Evolutionary conservation across 2,888 invertebrate genomes (phyloP).

Genomic region (Leucophenga maculata): DNA sequence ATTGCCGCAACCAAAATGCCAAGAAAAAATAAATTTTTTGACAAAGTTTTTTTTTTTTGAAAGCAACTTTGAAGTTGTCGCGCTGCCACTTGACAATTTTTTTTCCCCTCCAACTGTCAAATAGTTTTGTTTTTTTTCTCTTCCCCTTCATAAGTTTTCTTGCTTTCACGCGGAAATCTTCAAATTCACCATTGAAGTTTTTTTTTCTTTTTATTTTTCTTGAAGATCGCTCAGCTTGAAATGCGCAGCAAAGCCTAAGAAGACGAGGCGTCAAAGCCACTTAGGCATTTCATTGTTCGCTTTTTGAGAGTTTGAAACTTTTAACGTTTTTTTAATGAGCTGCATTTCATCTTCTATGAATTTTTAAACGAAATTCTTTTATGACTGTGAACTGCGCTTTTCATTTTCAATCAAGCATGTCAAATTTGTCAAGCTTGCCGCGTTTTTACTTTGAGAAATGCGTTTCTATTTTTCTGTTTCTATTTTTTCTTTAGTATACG

Average conservation of each 20-base stretch:
- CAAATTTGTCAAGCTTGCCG: slow-evolving; percentile 62
- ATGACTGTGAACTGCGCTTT: slow-evolving; percentile 46
- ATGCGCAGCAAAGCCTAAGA: not conserved
- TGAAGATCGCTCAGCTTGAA: not conserved
- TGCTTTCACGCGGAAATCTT: slow-evolving; percentile 2
- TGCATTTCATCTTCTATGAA: slow-evolving; percentile 19
- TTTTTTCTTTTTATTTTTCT: not conserved
- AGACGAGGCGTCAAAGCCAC: slow-evolving; percentile 5
- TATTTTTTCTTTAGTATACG: not conserved
- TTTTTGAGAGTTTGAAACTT: not conserved
- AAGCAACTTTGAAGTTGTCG: slow-evolving; percentile 41
- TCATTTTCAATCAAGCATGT: slow-evolving; percentile 66
- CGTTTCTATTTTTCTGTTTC: slow-evolving; percentile 12
- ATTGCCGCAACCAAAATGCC: slow-evolving; percentile 33
- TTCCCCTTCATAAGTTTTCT: not conserved
- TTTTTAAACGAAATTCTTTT: slow-evolving; percentile 17
- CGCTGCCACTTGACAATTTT: slow-evolving; percentile 15
- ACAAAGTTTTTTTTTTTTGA: slow-evolving; percentile 42
- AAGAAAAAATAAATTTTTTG: slow-evolving; percentile 21
- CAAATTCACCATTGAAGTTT: not conserved
- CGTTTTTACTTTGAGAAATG: slow-evolving; percentile 29
- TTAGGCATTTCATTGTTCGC: slow-evolving; percentile 16
- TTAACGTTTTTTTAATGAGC: slow-evolving; percentile 39
- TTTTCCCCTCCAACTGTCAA: not conserved
- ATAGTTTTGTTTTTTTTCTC: not conserved